These are phyloP conservation scores for Volucella inflata DNA, from an alignment of 2,888 invertebrate genomes.

Conservation along the genomic window DNA sequence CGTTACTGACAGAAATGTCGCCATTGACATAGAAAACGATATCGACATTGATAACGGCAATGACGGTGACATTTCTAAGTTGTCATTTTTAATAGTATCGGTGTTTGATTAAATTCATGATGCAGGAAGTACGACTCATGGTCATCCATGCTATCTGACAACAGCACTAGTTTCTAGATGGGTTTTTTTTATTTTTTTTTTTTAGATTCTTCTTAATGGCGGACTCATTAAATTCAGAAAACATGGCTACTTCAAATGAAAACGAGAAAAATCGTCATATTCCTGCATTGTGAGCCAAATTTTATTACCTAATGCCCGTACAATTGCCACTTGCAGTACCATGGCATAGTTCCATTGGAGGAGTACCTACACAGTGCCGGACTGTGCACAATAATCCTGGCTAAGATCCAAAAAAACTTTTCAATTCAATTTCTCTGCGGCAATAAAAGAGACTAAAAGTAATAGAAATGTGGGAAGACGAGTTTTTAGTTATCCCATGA, in stretches of 20 bases:
- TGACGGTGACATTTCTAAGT: constrained; percentile 12
- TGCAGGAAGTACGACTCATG: too few species aligned
- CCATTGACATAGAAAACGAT: too few species aligned
- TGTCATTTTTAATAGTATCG: neutral
- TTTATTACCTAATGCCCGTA: constrained; percentile 52
- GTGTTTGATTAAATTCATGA: too few species aligned
- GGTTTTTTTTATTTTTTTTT: neutral
- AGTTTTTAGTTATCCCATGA: too few species aligned
- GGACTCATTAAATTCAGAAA: constrained; percentile 53
- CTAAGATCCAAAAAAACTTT: constrained; percentile 63
- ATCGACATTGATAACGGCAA: too few species aligned
- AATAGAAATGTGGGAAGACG: too few species aligned
- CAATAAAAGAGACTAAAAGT: neutral
- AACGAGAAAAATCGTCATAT: constrained; percentile 49
- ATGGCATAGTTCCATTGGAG: neutral
- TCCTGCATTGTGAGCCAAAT: constrained; percentile 55
- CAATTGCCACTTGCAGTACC: constrained; percentile 50
- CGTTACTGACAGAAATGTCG: too few species aligned
- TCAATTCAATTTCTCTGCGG: constrained; percentile 62
- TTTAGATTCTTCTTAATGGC: constrained; percentile 29
- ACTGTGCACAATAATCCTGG: constrained; percentile 65
- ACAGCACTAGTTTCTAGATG: too few species aligned
- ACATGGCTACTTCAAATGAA: neutral
- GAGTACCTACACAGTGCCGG: constrained; percentile 29
- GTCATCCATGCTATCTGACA: too few species aligned